Base-by-base conservation (phyloP, 2,797 vertebrate genomes). In the Craterocephalus amniculus region DNA sequence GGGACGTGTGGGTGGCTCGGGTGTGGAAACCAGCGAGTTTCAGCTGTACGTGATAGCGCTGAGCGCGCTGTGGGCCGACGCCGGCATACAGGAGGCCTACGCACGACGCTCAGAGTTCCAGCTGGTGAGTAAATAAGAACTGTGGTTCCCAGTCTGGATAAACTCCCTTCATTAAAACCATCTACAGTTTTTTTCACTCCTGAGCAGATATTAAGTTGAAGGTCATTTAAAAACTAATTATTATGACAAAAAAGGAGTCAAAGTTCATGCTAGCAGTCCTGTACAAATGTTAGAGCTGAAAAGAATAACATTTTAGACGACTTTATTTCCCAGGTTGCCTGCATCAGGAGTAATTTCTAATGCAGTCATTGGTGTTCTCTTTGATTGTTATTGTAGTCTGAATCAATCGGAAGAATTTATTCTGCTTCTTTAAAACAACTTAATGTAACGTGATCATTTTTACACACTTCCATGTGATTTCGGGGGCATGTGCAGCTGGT, bases 31-130 rank as follows among this genome's bases (percentile, higher is more conserved):
- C 1, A 91, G 95, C 57, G 96, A 96, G 78, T 99, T 99, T 81
- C 97, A 98, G 92, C 94, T 97, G 18, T 99, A 98, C 0, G 96
- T 96, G 16, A 96, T 95, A 0, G 97, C 97, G 0, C 92, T 99
- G 86, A 90, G 90, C 0, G 93, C 95, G 0, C 95, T 99, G 29
- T 99, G 97, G 97, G 91, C 85, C 6, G 97, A 99, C 80, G 80
- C 94, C 0, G 96, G 97, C 38, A 96, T 99, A 84, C 95, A 95
- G 85, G 91, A 96, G 74, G 97, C 97, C 29, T 99, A 96, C 77
- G 89, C 94, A 27, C 95, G 97, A 0, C 94, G 97, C 58, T 95
- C 96, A 1, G 97, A 99, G 92, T 99, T 97, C 80, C 97, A 99
- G 76, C 94, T 99, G 97, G 97, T 99, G 88, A 97, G 97, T 95